These are phyloP conservation scores for Coregonus ussuriensis DNA, from an alignment of 2,797 vertebrate genomes.

Conservation along the genomic window DNA sequence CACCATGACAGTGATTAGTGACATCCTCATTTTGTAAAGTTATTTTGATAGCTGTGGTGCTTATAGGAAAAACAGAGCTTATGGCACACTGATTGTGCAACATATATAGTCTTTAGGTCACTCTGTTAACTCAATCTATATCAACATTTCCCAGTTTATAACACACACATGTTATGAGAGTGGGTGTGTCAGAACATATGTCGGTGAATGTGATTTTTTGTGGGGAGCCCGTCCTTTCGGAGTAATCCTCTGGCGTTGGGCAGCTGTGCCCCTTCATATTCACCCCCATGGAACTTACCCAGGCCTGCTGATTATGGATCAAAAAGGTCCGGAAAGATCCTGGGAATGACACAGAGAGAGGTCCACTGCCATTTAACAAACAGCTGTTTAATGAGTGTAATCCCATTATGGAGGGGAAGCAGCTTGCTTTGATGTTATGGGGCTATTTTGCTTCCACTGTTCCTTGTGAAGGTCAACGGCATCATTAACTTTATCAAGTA, in stretches of 20 bases:
- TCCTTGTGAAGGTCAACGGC: no score
- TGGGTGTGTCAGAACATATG: conserved; percentile 51
- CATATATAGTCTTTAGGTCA: not conserved
- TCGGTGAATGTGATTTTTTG: conserved; percentile 26
- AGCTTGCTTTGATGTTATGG: no score
- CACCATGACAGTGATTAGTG: not conserved
- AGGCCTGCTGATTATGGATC: conserved; percentile 65
- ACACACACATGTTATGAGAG: conserved; percentile 32
- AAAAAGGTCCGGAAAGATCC: conserved; percentile 45
- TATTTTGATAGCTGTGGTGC: not conserved
- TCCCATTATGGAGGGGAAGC: conserved; percentile 62
- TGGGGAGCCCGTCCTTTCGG: not conserved
- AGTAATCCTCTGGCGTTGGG: conserved; percentile 57
- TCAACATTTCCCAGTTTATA: not conserved
- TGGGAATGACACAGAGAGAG: conserved; percentile 44
- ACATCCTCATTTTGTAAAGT: not conserved
- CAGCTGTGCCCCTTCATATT: conserved; percentile 70
- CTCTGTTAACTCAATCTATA: not conserved
- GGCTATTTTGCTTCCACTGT: no score
- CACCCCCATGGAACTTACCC: conserved; percentile 62
- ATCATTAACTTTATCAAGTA: no score
- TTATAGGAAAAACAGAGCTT: not conserved
- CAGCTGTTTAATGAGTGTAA: conserved; percentile 73
- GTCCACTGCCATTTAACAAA: conserved; percentile 64
- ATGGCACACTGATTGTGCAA: not conserved